phyloP scores from a whole-genome alignment of 2,797 vertebrate species.

The Limnodromus scolopaceus region DNA sequence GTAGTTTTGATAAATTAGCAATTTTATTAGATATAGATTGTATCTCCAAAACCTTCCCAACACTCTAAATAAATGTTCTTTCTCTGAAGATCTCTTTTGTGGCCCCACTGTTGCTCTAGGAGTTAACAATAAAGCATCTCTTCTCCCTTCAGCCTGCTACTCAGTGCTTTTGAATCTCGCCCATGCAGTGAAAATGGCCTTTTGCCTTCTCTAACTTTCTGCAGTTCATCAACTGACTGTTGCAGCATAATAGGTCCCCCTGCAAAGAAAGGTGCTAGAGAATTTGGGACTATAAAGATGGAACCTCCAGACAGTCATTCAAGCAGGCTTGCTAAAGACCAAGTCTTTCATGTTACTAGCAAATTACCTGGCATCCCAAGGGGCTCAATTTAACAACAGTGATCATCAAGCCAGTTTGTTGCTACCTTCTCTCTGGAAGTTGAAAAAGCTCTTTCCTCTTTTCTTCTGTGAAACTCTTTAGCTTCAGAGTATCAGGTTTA shows the following conservation, averaged over 20 bases:
- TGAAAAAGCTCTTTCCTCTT: constrained; percentile 46
- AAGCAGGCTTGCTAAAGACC: constrained; percentile 42
- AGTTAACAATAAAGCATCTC: constrained; percentile 42
- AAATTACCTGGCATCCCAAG: constrained; percentile 34
- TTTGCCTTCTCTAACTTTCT: constrained; percentile 55
- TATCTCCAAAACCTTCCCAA: background rate
- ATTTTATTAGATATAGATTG: constrained; percentile 29
- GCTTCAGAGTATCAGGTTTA: constrained; percentile 44
- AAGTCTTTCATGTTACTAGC: background rate
- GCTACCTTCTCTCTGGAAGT: constrained; percentile 23
- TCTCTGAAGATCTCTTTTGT: constrained; percentile 17
- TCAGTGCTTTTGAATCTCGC: constrained; percentile 55
- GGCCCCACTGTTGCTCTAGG: constrained; percentile 14
- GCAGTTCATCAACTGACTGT: constrained; percentile 53
- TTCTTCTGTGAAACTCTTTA: constrained; percentile 45
- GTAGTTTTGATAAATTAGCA: background rate
- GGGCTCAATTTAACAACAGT: constrained; percentile 37
- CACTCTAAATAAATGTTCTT: background rate
- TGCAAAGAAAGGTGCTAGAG: constrained; percentile 47
- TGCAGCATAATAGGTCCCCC: constrained; percentile 33
- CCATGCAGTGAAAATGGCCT: constrained; percentile 65
- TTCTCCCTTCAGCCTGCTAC: constrained; percentile 37
- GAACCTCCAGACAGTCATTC: constrained; percentile 37
- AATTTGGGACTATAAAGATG: constrained; percentile 48
- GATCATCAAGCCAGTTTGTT: constrained; percentile 59